Base-by-base conservation (phyloP, 1,140 invertebrate species). In the Sycophaga agraensis region DNA sequence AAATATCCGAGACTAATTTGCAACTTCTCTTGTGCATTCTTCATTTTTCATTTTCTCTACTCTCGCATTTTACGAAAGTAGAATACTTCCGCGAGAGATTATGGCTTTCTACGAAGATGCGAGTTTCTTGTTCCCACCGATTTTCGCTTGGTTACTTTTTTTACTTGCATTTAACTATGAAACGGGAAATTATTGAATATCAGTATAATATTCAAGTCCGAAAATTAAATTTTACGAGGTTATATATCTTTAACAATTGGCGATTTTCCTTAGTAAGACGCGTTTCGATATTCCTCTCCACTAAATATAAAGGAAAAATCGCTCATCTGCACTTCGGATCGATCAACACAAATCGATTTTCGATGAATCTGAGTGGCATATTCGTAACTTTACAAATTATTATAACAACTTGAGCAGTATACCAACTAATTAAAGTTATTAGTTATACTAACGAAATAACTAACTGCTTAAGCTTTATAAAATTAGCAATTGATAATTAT, bases 111-210 rank as follows among this genome's bases (percentile, higher is more conserved):
- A 61, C 51, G 49, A 64, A 67, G 42, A 64, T 64, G 66, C 66
- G 66, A 67, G 63, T 64, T 61, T 64, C 46, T 67, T 67, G 66
- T 67, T 64, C 66, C 66, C 62, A 67, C 54, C 35, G 35, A 61
- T 64, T 61, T 64, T 59, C 37, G 31, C 53, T 12, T 50, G 42
- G 48, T 55, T 61, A 48, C 28, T 43, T 40, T 37, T 39, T 46
- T 54, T 54, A 53, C 28, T 48, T 46, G 22, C 9, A 54, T 61
- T 59, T 28, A 43, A 24, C 2, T 9, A 22, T 53, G 46, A 24
- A 37, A 46, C 34, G 42, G 42, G 12, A 45, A 45, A 56, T 26
- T 35, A 35, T 34, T 56, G 42, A 53, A 26, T 60, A 54, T 46
- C 26, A 16, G 43, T 16, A 54, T 46, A 54, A 39, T 28, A 50